phyloP scores from a whole-genome alignment of 2,113 vertebrate genomes.

The Alexandromys fortis region DNA sequence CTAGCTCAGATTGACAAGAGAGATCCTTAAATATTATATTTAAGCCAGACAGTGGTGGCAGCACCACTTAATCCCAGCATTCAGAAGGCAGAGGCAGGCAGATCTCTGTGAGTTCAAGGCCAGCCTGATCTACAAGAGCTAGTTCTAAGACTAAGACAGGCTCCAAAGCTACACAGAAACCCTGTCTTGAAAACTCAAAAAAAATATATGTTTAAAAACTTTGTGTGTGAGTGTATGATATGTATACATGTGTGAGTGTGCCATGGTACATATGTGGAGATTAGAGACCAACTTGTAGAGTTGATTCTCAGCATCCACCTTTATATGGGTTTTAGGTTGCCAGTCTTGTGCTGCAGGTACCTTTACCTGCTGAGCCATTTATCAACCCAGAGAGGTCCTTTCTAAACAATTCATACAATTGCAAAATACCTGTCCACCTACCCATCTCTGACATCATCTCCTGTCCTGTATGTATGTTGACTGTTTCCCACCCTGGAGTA shows the following conservation, averaged over 20 bases:
- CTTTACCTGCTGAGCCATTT: background rate
- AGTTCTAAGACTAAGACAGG: no score
- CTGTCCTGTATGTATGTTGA: background rate
- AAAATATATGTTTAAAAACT: no score
- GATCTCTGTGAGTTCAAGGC: no score
- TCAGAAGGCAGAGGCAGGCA: no score
- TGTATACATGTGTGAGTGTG: background rate
- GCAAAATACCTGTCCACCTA: background rate
- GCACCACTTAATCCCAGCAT: no score
- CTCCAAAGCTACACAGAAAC: no score
- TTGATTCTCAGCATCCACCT: background rate
- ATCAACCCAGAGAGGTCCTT: background rate
- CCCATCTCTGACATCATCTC: background rate
- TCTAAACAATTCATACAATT: background rate
- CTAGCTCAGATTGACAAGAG: background rate
- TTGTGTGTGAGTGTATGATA: no score
- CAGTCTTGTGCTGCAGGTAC: background rate
- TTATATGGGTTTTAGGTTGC: background rate
- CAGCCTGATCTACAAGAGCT: no score
- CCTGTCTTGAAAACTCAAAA: no score
- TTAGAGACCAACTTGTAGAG: background rate
- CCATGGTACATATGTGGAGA: background rate
- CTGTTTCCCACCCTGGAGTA: background rate
- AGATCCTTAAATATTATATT: background rate
- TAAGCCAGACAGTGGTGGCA: no score